Evolutionary conservation across 37 sponge, comb jelly and placozoan genomes (phyloP).

Genomic region (Dysidea cf. avara): DNA sequence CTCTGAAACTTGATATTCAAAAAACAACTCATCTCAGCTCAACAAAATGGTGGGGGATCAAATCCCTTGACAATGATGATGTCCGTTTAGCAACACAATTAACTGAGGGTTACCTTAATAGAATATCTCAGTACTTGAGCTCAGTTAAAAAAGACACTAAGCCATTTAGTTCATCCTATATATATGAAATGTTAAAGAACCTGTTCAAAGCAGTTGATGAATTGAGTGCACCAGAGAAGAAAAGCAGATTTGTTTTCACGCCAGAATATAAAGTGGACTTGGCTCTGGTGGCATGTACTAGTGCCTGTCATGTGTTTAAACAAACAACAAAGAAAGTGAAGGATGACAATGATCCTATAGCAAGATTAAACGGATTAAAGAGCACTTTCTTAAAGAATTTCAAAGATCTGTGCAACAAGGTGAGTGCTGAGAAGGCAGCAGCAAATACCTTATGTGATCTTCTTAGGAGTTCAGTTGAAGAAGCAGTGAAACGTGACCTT

Average conservation of each 20-base stretch:
- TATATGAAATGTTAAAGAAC: neutral
- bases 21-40: too few species aligned
- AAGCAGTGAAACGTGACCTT: neutral
- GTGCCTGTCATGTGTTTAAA: neutral
- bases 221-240: neutral
- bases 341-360: neutral
- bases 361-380: slow-evolving; percentile 3
- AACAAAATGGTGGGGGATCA: too few species aligned
- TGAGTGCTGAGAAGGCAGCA: neutral
- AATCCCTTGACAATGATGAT: too few species aligned
- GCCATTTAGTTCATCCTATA: neutral
- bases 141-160: neutral
- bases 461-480: neutral
- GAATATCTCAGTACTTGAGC: too few species aligned
- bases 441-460: neutral
- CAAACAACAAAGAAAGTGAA: neutral
- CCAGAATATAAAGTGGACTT: slow-evolving; percentile 9
- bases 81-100: too few species aligned
- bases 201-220: neutral
- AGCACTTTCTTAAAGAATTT: neutral
- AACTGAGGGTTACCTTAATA: too few species aligned
- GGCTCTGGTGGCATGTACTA: slow-evolving; percentile 9
- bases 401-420: neutral
- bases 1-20: too few species aligned
- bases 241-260: neutral